These are phyloP conservation scores for Phoxinus phoxinus DNA, from an alignment of 2,113 vertebrate genomes.

Conservation along the genomic window DNA sequence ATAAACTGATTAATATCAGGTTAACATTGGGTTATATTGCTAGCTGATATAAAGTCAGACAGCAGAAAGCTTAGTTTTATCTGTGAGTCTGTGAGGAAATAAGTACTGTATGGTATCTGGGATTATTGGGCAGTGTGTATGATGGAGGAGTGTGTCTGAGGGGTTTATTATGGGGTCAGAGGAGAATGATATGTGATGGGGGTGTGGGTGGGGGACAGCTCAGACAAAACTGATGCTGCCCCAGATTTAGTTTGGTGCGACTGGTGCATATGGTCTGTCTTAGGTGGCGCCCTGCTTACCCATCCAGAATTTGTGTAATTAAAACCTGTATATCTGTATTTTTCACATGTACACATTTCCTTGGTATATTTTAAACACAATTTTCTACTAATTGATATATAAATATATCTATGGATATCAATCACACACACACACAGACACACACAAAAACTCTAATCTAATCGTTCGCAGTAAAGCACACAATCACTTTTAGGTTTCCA, in stretches of 20 bases:
- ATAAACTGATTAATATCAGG: not conserved
- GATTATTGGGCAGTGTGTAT: not conserved
- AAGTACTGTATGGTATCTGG: not conserved
- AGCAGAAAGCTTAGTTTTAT: not conserved
- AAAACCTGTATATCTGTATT: not conserved
- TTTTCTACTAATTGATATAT: not conserved
- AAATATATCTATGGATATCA: not conserved
- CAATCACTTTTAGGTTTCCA: constrained; percentile 40
- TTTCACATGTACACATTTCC: not conserved
- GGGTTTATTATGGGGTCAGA: constrained; percentile 42
- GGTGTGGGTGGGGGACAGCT: constrained; percentile 45
- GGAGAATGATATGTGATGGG: constrained; percentile 41
- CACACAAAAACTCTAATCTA: not conserved
- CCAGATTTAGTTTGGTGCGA: constrained; percentile 69
- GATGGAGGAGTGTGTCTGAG: not conserved
- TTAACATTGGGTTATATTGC: not conserved
- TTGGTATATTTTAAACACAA: not conserved
- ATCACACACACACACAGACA: not conserved
- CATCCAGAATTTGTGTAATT: not conserved
- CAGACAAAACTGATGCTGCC: constrained; percentile 48
- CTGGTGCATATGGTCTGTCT: constrained; percentile 65
- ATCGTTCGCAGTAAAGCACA: not conserved
- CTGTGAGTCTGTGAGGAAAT: constrained; percentile 7
- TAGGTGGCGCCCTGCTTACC: not conserved
- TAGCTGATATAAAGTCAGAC: not conserved